These are phyloP conservation scores for Cavia aperea DNA, from an alignment of 2,113 vertebrate species.

Conservation along the genomic window DNA sequence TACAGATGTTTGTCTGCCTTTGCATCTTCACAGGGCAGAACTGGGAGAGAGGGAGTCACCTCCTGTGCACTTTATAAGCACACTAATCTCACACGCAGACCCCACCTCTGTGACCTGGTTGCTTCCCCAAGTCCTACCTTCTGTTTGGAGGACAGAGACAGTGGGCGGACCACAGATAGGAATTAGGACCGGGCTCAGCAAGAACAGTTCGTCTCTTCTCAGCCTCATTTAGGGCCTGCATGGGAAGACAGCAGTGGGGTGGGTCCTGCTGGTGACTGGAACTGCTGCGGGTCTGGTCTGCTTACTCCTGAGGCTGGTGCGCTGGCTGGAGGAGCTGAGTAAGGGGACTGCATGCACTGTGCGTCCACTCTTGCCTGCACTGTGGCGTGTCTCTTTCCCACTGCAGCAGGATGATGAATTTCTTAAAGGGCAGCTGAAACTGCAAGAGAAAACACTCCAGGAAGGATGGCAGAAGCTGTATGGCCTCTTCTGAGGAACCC, in stretches of 20 bases:
- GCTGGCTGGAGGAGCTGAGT: not conserved
- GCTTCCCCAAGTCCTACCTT: not conserved
- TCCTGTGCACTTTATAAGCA: not conserved
- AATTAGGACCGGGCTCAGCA: not conserved
- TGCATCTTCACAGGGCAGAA: no score
- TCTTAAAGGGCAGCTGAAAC: not conserved
- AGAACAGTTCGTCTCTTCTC: not conserved
- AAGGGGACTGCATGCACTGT: not conserved
- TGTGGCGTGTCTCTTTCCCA: not conserved
- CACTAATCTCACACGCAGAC: not conserved
- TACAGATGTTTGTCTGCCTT: not conserved
- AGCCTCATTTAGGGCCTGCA: not conserved
- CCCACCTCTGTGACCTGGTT: not conserved
- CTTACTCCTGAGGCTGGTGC: not conserved
- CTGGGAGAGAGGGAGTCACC: not conserved
- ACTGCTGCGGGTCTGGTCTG: no score
- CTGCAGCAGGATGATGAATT: not conserved
- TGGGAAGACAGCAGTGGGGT: not conserved
- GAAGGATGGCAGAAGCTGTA: not conserved
- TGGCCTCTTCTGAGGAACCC: not conserved
- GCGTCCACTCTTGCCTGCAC: not conserved
- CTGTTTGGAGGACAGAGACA: not conserved
- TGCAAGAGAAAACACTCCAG: not conserved
- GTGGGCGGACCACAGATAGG: not conserved
- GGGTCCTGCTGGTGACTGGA: not conserved